phyloP scores from a whole-genome alignment of 2,888 invertebrate genomes.

The Andrena minutula region DNA sequence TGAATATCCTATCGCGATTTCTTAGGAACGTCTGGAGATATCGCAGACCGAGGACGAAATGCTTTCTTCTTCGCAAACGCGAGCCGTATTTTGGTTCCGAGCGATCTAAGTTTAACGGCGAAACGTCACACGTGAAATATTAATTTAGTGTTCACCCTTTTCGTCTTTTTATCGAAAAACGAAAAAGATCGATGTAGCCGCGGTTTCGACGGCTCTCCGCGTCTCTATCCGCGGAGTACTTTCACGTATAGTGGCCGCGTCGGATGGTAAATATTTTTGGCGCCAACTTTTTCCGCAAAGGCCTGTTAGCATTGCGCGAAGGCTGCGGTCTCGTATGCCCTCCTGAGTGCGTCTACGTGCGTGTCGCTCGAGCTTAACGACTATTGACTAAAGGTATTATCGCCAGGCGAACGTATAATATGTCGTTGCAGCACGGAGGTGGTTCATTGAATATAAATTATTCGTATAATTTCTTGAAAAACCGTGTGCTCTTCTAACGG shows the following conservation, averaged over 20 bases:
- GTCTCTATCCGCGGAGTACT: conserved; percentile 52
- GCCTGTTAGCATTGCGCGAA: conserved; percentile 70
- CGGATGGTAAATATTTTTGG: conserved; percentile 81
- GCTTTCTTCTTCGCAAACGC: not conserved
- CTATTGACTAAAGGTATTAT: conserved; percentile 81
- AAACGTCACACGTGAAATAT: not conserved
- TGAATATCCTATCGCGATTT: conserved; percentile 7
- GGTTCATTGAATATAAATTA: conserved; percentile 30
- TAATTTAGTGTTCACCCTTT: not conserved
- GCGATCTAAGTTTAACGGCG: not conserved
- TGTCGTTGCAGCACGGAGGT: conserved; percentile 42
- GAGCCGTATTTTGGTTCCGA: too few species aligned
- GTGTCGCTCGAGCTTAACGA: conserved; percentile 67
- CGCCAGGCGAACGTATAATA: conserved; percentile 64
- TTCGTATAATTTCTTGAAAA: conserved; percentile 9
- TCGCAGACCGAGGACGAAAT: not conserved
- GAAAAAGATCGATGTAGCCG: conserved; percentile 17
- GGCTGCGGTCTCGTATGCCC: conserved; percentile 60
- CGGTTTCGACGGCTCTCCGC: conserved; percentile 35
- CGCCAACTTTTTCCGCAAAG: conserved; percentile 78
- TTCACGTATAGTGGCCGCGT: conserved; percentile 68
- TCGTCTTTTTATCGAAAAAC: not conserved
- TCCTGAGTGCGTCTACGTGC: conserved; percentile 64
- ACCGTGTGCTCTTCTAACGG: conserved; percentile 26
- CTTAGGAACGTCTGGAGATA: not conserved